These are phyloP conservation scores for Drosophila leonis DNA, from an alignment of 2,888 invertebrate species.

Conservation along the genomic window DNA sequence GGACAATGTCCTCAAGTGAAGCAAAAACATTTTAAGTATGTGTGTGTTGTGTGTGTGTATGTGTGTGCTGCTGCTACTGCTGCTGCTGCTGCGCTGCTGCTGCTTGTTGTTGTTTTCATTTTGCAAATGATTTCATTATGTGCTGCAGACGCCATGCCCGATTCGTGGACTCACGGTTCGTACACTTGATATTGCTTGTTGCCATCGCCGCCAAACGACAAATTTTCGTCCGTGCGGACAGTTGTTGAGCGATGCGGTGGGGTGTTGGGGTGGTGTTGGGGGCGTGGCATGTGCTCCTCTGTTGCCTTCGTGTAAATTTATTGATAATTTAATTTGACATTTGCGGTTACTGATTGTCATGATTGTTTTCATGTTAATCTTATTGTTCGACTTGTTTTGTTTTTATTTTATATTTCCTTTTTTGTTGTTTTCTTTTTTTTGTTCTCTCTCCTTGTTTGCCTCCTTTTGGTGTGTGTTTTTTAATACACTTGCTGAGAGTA, in stretches of 20 bases:
- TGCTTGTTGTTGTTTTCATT: constrained; percentile 62
- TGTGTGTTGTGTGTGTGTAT: constrained; percentile 6
- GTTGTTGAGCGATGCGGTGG: neutral
- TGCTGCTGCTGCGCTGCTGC: constrained; percentile 9
- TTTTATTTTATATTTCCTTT: constrained; percentile 23
- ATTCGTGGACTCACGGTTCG: constrained; percentile 38
- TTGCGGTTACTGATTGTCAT: constrained; percentile 82
- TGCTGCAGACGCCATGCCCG: constrained; percentile 40
- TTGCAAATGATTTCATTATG: constrained; percentile 82
- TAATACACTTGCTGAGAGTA: neutral
- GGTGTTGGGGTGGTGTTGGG: no score
- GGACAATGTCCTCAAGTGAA: constrained; percentile 61
- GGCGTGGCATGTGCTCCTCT: neutral
- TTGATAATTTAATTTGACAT: constrained; percentile 84
- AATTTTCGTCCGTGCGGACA: constrained; percentile 52
- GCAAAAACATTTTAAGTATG: constrained; percentile 48
- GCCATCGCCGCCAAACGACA: constrained; percentile 34
- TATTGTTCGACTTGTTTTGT: constrained; percentile 65
- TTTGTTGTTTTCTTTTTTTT: constrained; percentile 31
- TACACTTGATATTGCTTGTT: constrained; percentile 69
- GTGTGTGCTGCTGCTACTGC: constrained; percentile 3
- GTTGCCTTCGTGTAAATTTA: constrained; percentile 75
- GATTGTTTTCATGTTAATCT: constrained; percentile 83
- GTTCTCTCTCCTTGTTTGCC: constrained; percentile 42
- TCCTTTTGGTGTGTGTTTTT: constrained; percentile 1